phyloP scores from a whole-genome alignment of 2,888 invertebrate genomes.

The Drosophila dives region DNA sequence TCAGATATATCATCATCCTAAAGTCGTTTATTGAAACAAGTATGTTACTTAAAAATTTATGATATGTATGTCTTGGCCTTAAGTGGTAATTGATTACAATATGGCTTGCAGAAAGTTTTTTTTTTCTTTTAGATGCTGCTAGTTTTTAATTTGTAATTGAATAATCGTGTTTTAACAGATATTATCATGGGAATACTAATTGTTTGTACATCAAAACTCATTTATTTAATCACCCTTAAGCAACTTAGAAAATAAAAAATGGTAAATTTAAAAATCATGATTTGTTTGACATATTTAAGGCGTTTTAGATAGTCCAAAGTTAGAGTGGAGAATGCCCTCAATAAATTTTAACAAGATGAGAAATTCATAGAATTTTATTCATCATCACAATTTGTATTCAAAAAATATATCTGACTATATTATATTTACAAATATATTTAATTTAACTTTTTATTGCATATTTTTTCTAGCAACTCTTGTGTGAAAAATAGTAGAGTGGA shows the following conservation, averaged over 20 bases:
- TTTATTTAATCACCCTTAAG: not conserved
- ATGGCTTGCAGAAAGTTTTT: not conserved
- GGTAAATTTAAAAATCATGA: not conserved
- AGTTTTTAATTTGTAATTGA: not conserved
- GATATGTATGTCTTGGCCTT: not conserved
- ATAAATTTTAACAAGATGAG: not conserved
- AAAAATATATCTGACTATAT: not conserved
- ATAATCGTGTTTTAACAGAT: not conserved
- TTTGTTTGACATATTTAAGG: not conserved
- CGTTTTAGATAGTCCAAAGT: not conserved
- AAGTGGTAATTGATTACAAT: not conserved
- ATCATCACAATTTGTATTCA: not conserved
- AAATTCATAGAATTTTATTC: not conserved
- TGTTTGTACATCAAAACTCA: not conserved
- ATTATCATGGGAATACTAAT: not conserved
- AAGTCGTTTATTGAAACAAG: not conserved
- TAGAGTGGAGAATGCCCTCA: not conserved
- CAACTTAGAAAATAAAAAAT: not conserved
- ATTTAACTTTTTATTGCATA: not conserved
- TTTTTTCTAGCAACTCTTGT: not conserved
- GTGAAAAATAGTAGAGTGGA: fast-evolving
- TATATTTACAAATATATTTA: not conserved
- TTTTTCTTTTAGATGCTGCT: not conserved
- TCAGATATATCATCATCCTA: not conserved
- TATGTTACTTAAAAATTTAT: not conserved